A percentile compares a stretch with the other conserved stretches of the same genome.
Evolutionary conservation across 2,797 vertebrate species (phyloP).

Genomic region (Oceanodroma leucorhoa): DNA sequence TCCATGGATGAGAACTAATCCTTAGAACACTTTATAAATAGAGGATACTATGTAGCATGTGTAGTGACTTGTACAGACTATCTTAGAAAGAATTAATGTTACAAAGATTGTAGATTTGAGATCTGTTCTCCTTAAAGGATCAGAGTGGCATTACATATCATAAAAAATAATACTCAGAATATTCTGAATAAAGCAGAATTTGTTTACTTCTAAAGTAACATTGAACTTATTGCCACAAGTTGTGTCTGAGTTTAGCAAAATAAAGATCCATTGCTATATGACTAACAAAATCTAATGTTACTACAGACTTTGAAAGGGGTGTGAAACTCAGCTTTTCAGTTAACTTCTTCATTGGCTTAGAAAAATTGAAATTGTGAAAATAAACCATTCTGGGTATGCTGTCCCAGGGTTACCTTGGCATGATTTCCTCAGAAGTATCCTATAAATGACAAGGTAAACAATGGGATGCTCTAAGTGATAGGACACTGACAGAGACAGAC

Average conservation of each 20-base stretch:
- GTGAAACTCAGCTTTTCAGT: not conserved
- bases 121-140: not conserved
- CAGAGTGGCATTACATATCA: not conserved
- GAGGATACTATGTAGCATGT: not conserved
- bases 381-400: not conserved
- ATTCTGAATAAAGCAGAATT: not conserved
- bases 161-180: not conserved
- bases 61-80: not conserved
- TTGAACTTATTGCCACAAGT: rapidly evolving
- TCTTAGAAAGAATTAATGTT: not conserved
- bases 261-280: not conserved
- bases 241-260: not conserved
- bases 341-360: not conserved
- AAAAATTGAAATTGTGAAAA: not conserved
- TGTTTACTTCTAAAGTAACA: not conserved
- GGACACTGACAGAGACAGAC: not conserved
- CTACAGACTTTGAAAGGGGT: not conserved
- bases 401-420: rapidly evolving
- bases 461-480: not conserved
- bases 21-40: not conserved
- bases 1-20: not conserved
- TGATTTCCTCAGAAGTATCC: rapidly evolving
- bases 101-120: not conserved
- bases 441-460: rapidly evolving
- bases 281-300: not conserved